Conservation (phyloP, 2,888 invertebrate genomes). For the Xestia xanthographa region DNA sequence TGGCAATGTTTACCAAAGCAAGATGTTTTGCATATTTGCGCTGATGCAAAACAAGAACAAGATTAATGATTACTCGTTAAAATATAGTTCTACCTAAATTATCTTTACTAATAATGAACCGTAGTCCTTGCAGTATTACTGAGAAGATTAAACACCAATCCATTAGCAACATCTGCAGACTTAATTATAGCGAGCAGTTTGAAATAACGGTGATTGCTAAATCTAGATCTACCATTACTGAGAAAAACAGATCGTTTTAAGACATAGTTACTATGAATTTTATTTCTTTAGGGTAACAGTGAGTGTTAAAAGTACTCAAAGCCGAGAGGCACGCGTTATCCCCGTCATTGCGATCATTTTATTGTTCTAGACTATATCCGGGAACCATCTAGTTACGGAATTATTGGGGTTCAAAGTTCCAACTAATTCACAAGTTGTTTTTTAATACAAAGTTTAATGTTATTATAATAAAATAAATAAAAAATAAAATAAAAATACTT, state of each 20-base stretch:
- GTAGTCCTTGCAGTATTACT: background rate
- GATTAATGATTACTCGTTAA: background rate
- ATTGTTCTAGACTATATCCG: no score
- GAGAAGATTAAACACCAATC: constrained; percentile 7
- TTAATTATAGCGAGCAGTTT: constrained; percentile 42
- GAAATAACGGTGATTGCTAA: constrained; percentile 12
- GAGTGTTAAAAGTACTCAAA: no score
- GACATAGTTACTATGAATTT: background rate
- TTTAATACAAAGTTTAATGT: no score
- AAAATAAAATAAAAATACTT: no score
- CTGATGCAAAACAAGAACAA: background rate
- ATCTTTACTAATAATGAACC: constrained; percentile 2
- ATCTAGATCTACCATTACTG: constrained; percentile 4
- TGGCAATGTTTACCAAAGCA: background rate
- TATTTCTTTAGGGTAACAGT: no score
- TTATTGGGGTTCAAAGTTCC: no score
- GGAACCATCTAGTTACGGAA: no score
- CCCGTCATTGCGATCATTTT: no score
- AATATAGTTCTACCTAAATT: background rate
- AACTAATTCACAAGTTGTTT: no score
- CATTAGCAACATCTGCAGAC: constrained; percentile 43
- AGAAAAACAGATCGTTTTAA: constrained; percentile 10
- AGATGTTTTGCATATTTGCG: background rate
- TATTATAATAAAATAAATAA: no score
- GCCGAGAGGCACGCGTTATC: no score